These are phyloP conservation scores for Eupristina koningsbergeri DNA, from an alignment of 1,140 invertebrate genomes.

Conservation along the genomic window DNA sequence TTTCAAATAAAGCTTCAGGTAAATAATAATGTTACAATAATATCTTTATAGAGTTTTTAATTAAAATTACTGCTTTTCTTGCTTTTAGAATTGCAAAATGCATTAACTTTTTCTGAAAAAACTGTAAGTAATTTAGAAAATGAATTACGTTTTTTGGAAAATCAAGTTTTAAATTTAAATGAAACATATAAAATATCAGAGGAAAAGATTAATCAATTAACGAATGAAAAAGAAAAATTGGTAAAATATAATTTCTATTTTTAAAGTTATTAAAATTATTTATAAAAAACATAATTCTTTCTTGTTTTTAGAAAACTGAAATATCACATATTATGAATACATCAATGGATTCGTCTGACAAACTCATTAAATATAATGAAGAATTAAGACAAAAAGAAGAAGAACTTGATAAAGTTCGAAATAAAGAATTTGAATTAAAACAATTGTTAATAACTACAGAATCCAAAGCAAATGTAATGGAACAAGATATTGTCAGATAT, in stretches of 20 bases:
- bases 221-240: constrained; percentile 70
- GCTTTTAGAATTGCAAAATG: constrained; percentile 64
- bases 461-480: constrained; percentile 58
- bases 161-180: constrained; percentile 64
- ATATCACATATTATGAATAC: constrained; percentile 66
- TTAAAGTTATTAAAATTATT: constrained; percentile 23
- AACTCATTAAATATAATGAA: constrained; percentile 72
- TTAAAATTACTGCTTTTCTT: not conserved
- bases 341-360: constrained; percentile 70
- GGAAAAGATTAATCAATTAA: constrained; percentile 66
- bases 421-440: constrained; percentile 72
- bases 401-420: constrained; percentile 71
- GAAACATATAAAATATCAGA: constrained; percentile 64
- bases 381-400: constrained; percentile 72
- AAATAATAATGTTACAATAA: constrained; percentile 37
- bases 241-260: constrained; percentile 57
- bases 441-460: constrained; percentile 63
- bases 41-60: not conserved
- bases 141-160: constrained; percentile 62
- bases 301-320: constrained; percentile 67
- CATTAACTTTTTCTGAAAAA: constrained; percentile 66
- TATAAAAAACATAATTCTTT: not conserved
- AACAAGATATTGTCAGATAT: constrained; percentile 54
- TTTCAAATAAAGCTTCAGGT: constrained; percentile 66
- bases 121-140: constrained; percentile 67